Conservation (phyloP, 2,797 vertebrate species). For the Pogoniulus pusillus region DNA sequence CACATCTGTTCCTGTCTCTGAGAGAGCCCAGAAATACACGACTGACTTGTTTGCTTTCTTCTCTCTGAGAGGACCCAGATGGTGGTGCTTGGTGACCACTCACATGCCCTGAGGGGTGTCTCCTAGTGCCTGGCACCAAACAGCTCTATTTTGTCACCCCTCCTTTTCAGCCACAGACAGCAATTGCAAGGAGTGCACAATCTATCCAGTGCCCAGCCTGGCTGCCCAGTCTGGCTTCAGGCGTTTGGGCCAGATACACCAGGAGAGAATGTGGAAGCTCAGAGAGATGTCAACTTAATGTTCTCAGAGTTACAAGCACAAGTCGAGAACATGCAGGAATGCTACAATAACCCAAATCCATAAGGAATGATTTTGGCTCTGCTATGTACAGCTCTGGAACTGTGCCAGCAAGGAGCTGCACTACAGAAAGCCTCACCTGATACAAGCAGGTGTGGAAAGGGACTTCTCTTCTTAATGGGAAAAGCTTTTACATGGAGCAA, state of each 20-base stretch:
- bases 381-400: neutral
- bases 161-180: neutral
- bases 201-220: accelerated
- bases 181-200: neutral
- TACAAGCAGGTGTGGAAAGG: neutral
- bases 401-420: accelerated
- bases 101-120: neutral
- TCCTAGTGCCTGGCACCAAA: neutral
- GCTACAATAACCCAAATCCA: neutral
- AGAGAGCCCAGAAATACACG: neutral
- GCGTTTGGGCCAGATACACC: neutral
- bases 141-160: neutral
- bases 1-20: neutral
- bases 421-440: neutral
- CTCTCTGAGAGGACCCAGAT: conserved; percentile 9
- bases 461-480: neutral
- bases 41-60: neutral
- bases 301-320: neutral
- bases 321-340: neutral
- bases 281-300: neutral
- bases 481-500: neutral
- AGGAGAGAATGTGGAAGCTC: neutral
- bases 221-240: neutral
- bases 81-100: neutral
- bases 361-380: too few relatives aligned